Conservation (phyloP, 2,113 vertebrate genomes). For the Tyto alba region DNA sequence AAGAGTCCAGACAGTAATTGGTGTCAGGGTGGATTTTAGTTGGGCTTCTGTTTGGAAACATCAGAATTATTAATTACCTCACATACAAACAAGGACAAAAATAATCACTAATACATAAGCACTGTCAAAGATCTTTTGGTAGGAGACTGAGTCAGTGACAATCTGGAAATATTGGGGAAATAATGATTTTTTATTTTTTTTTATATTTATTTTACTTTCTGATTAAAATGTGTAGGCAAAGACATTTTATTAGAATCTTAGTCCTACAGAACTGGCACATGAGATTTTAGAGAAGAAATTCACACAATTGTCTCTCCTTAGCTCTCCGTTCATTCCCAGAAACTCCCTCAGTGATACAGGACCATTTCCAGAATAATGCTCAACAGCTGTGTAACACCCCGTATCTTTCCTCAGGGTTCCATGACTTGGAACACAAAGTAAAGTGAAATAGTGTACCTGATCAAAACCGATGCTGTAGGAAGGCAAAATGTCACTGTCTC, state of each 20-base stretch:
- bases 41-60: neutral
- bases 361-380: neutral
- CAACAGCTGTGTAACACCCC: neutral
- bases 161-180: neutral
- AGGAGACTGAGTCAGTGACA: neutral
- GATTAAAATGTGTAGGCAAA: neutral
- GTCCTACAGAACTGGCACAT: accelerated
- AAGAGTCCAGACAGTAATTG: neutral
- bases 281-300: neutral
- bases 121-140: neutral
- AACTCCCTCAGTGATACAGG: neutral
- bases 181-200: neutral
- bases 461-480: neutral
- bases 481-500: neutral
- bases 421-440: neutral
- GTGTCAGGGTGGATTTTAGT: neutral
- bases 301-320: neutral
- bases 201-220: neutral
- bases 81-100: neutral
- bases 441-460: neutral
- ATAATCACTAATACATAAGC: neutral
- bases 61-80: neutral
- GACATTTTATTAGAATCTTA: neutral
- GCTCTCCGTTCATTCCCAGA: neutral
- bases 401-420: neutral